A percentile compares a stretch with the other conserved stretches of the same genome.
phyloP scores from a whole-genome alignment of 2,797 vertebrate species.

The Gila robusta region DNA sequence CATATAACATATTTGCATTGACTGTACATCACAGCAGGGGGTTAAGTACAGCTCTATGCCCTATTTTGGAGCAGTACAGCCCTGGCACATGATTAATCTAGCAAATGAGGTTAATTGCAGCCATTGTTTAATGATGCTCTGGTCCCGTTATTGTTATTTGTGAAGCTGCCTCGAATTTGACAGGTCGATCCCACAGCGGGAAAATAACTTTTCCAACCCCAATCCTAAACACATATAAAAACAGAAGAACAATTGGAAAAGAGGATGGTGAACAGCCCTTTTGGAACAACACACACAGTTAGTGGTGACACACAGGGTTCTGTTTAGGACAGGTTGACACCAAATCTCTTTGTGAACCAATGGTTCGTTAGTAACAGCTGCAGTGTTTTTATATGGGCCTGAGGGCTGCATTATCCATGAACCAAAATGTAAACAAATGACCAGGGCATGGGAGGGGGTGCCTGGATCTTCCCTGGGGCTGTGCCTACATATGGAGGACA shows the following conservation, averaged over 20 bases:
- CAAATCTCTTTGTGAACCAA: conserved; percentile 68
- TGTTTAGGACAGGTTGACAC: conserved; percentile 51
- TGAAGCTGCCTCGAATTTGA: conserved; percentile 3
- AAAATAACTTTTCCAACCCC: neutral
- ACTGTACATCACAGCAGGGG: conserved; percentile 33
- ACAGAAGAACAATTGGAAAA: neutral
- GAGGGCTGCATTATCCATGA: conserved; percentile 62
- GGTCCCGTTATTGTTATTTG: conserved; percentile 22
- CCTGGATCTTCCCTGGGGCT: conserved; percentile 17
- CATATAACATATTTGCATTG: conserved; percentile 27
- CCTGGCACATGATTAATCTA: conserved; percentile 64
- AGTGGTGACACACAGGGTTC: neutral
- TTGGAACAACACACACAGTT: conserved; percentile 10
- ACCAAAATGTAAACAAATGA: conserved; percentile 67
- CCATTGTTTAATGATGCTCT: conserved; percentile 32
- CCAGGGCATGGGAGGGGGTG: conserved; percentile 22
- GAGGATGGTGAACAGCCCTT: neutral
- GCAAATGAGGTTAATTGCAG: conserved; percentile 74
- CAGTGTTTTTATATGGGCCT: conserved; percentile 56
- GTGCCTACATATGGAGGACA: conserved; percentile 17
- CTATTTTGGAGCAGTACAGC: conserved; percentile 13
- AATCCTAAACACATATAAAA: neutral
- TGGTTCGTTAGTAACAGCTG: conserved; percentile 65
- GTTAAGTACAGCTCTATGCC: conserved; percentile 12
- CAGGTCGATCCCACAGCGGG: conserved; percentile 4